phyloP scores from a whole-genome alignment of 2,888 invertebrate genomes.

The Colletes collaris region DNA sequence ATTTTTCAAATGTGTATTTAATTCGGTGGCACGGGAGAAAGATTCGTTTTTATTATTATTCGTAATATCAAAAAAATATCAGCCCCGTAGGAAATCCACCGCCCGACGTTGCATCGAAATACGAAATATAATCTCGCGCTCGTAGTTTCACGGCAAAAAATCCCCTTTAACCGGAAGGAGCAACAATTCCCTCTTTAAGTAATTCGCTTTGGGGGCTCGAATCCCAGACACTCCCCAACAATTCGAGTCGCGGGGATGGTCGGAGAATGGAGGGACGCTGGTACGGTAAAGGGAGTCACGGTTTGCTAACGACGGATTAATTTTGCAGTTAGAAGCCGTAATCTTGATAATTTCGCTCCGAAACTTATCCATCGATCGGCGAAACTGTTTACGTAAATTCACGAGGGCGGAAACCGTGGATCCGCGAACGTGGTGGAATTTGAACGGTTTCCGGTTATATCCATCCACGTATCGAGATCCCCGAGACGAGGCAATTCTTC shows the following conservation, averaged over 20 bases:
- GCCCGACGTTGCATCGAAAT: no score
- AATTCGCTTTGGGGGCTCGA: constrained; percentile 46
- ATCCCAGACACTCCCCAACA: constrained; percentile 38
- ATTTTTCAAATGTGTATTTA: no score
- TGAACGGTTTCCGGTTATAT: neutral
- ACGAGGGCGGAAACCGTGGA: no score
- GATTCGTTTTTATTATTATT: no score
- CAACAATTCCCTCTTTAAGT: constrained; percentile 26
- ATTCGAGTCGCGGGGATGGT: constrained; percentile 10
- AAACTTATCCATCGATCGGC: constrained; percentile 26
- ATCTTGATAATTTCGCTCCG: constrained; percentile 36
- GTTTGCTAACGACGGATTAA: constrained; percentile 59
- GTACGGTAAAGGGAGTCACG: constrained; percentile 48
- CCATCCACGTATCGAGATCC: neutral
- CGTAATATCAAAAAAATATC: no score
- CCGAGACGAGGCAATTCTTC: neutral
- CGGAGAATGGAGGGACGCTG: constrained; percentile 3
- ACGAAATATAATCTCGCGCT: no score
- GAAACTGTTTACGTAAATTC: constrained; percentile 1
- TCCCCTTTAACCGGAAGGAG: neutral
- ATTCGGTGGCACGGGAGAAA: no score
- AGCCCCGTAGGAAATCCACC: no score
- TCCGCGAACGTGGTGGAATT: neutral
- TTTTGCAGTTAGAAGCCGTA: constrained; percentile 48
- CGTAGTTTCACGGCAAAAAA: no score